Conservation (phyloP, 1,140 invertebrate species). For the Heliconius congener region DNA sequence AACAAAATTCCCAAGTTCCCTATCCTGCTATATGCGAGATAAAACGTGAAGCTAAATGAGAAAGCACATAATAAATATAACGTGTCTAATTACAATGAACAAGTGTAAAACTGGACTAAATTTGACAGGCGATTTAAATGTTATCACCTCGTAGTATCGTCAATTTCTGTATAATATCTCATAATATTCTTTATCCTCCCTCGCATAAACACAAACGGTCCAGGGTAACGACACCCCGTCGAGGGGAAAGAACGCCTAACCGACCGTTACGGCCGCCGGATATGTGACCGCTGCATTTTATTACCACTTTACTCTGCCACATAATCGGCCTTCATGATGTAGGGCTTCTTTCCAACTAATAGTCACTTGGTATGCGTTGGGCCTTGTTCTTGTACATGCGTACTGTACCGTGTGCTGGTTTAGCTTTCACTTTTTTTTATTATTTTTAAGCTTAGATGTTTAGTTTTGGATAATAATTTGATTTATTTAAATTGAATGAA, state of each 20-base stretch:
- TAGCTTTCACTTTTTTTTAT: not conserved
- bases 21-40: no score
- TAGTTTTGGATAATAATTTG: not conserved
- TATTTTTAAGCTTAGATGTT: not conserved
- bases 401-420: constrained; percentile 22
- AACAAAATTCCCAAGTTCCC: no score
- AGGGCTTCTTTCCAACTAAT: constrained; percentile 73
- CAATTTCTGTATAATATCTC: constrained; percentile 75
- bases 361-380: constrained; percentile 55
- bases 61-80: no score
- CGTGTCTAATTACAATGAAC: not conserved
- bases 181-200: constrained; percentile 79
- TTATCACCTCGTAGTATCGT: constrained; percentile 74
- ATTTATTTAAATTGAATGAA: no score
- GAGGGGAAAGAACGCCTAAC: constrained; percentile 68
- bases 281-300: constrained; percentile 81
- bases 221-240: constrained; percentile 69
- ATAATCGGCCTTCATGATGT: constrained; percentile 79
- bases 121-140: constrained; percentile 57
- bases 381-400: constrained; percentile 36
- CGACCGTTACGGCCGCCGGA: constrained; percentile 73
- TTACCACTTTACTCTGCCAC: constrained; percentile 80
- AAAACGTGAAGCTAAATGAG: no score
- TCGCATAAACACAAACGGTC: constrained; percentile 77
- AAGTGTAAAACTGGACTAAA: constrained; percentile 46